phyloP scores from a whole-genome alignment of 2,888 invertebrate genomes.

The Spatulosminthurus flaviceps region DNA sequence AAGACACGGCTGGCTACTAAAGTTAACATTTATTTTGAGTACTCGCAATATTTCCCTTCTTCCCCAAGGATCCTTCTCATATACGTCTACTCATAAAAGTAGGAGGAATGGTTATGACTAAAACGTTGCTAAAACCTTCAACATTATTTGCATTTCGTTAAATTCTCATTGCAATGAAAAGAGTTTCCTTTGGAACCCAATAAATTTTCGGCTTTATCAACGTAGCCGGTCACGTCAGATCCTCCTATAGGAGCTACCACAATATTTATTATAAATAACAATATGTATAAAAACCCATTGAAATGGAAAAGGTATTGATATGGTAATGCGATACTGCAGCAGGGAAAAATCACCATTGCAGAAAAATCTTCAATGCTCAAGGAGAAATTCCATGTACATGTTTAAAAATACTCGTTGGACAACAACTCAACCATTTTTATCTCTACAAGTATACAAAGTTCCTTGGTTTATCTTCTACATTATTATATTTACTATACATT shows the following conservation, averaged over 20 bases:
- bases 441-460: too few species aligned
- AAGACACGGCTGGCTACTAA: too few species aligned
- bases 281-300: background rate
- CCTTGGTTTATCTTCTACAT: too few species aligned
- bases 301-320: background rate
- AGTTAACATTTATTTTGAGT: too few species aligned
- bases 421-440: too few species aligned
- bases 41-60: too few species aligned
- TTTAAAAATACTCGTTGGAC: background rate
- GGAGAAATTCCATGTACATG: conserved; percentile 34
- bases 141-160: too few species aligned
- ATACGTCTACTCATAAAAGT: too few species aligned
- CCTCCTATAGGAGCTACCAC: background rate
- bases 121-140: too few species aligned
- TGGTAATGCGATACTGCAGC: conserved; percentile 1
- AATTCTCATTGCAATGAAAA: background rate
- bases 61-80: too few species aligned
- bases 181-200: background rate
- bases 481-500: too few species aligned
- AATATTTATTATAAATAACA: background rate
- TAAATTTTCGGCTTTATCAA: background rate
- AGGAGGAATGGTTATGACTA: too few species aligned
- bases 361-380: background rate
- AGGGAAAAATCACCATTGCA: background rate
- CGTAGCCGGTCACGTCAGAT: background rate